Conservation (phyloP, 64 coral and sea anemone genomes). For the Montipora foliosa region DNA sequence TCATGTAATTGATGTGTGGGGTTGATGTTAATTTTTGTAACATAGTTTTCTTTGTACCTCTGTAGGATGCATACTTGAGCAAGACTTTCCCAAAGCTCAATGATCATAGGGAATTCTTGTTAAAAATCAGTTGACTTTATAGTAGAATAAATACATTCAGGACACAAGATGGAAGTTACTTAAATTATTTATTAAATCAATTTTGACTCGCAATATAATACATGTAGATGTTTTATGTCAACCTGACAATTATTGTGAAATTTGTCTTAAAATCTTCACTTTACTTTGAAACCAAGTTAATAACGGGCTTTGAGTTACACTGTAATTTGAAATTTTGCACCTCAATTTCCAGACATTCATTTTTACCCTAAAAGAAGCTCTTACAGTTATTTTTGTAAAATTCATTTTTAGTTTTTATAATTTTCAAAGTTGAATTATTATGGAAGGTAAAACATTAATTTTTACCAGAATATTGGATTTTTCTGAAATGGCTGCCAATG, state of each 20-base stretch:
- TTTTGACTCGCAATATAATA: neutral
- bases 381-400: neutral
- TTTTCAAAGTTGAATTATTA: neutral
- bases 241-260: neutral
- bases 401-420: neutral
- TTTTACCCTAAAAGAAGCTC: neutral
- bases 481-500: neutral
- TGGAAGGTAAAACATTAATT: neutral
- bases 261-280: neutral
- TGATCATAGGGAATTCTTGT: neutral
- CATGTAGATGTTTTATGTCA: too few species aligned
- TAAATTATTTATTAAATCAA: neutral
- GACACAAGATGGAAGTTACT: neutral
- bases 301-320: too few species aligned
- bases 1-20: too few species aligned
- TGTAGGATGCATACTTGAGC: slow-evolving; percentile 51
- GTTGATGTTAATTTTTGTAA: neutral
- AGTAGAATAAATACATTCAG: neutral
- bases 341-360: neutral
- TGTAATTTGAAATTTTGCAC: neutral
- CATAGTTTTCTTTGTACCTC: slow-evolving; percentile 25
- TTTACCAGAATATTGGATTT: neutral
- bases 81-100: slow-evolving; percentile 26
- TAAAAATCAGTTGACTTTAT: neutral
- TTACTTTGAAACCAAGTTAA: too few species aligned